Base-by-base conservation (phyloP, 2,797 vertebrate species). In the Mus spretus region DNA sequence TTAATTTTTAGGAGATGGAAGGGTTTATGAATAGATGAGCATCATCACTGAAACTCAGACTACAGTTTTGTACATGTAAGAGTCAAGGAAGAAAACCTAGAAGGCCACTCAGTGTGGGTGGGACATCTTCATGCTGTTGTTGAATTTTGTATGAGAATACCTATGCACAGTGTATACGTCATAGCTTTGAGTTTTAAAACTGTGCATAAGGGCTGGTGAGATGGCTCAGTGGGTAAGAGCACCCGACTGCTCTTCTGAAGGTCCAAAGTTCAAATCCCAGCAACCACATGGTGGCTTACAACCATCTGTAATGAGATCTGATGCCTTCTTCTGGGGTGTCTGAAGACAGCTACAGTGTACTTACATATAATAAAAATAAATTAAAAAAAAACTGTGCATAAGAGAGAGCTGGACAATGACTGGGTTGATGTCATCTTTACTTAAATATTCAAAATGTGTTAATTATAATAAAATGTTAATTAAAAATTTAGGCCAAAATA, bases 401-500 rank as follows among this genome's bases (percentile, higher is more conserved):
- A 37, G 40, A 80, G 15, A 82, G 13, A 89, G 92, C 13, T 53
- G 67, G 19, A 63, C 19, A 89, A 61, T 63, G 55, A 67, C 31
- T 59, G 15, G 14, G 26, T 74, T n/a, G 70, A 61, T 74, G 65
- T 55, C 24, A 37, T 67, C 31, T n/a, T 67, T 50, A 67, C 65
- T 67, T 67, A 85, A 55, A 67, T 44, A 85, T 34, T 14, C 65
- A 31, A 53, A 96, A 61, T 22, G 3, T 37, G 83, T 87, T 86
- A 40, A 34, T 79, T 96, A 85, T 70, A 61, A 96, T 74, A 15
- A 83, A 88, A 86, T 8, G 34, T 47, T 59, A 40, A 7, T 59
- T 90, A 89, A 86, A 85, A 59, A 47, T 74, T 92, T 80, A 93
- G 63, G 40, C 34, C 63, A 44, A 94, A 95, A 89, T 53, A 79